A percentile compares a stretch with the other conserved stretches of the same genome.
Evolutionary conservation across 2,797 vertebrate species (phyloP).

Genomic region (Siniperca scherzeri): DNA sequence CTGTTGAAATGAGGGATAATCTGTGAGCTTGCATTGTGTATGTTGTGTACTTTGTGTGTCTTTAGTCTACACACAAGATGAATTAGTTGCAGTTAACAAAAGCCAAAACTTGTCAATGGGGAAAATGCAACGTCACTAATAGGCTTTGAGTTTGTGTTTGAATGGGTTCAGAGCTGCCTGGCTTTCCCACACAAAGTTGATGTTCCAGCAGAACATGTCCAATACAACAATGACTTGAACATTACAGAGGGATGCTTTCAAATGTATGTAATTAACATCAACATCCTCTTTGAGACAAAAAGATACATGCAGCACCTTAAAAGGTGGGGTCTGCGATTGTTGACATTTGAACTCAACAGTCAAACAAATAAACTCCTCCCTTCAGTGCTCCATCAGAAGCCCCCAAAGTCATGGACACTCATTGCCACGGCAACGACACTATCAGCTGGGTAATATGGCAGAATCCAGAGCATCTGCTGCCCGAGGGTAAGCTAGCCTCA

Average conservation of each 20-base stretch:
- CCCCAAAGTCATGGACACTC: no score
- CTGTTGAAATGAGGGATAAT: conserved; percentile 71
- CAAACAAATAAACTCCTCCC: no score
- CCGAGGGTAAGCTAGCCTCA: no score
- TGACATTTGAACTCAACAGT: no score
- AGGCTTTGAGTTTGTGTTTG: conserved; percentile 65
- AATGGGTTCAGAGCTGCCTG: conserved; percentile 29
- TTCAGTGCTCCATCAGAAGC: no score
- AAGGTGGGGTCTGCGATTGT: no score
- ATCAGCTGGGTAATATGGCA: no score
- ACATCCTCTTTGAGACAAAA: neutral
- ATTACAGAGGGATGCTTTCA: conserved; percentile 9
- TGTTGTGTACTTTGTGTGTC: conserved; percentile 52
- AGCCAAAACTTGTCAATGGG: conserved; percentile 67
- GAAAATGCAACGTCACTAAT: conserved; percentile 63
- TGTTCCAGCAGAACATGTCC: conserved; percentile 18
- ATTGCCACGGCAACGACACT: no score
- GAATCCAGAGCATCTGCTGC: no score
- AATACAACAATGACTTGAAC: conserved; percentile 24
- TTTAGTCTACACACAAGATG: conserved; percentile 57
- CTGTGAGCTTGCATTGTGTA: conserved; percentile 52
- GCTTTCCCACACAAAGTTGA: conserved; percentile 31
- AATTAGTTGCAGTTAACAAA: conserved; percentile 73
- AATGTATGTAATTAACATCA: conserved; percentile 12
- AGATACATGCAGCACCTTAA: neutral